These are phyloP conservation scores for Tachysurus vachellii DNA, from an alignment of 2,113 vertebrate genomes.

Conservation along the genomic window DNA sequence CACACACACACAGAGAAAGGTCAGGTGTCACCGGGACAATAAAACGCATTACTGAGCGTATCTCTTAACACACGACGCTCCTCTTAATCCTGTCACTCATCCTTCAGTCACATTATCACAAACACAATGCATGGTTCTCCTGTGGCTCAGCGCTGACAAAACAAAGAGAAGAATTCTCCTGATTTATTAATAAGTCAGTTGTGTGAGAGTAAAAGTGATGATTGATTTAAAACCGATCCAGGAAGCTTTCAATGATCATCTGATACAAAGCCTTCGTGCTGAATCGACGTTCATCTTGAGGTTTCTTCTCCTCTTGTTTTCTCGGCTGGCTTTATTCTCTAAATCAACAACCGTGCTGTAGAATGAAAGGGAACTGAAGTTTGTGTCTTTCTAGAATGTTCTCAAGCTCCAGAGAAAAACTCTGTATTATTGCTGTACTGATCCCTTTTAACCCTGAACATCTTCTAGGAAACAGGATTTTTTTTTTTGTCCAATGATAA, in stretches of 20 bases:
- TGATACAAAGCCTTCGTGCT: neutral
- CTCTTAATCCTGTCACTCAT: conserved; percentile 25
- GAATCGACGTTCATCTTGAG: neutral
- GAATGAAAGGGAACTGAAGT: neutral
- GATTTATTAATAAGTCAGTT: neutral
- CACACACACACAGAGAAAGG: neutral
- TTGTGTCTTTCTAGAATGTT: neutral
- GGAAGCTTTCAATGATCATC: neutral
- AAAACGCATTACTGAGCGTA: conserved; percentile 14
- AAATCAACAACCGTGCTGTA: neutral
- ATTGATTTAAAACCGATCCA: neutral
- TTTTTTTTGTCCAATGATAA: no score
- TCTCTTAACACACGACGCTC: conserved; percentile 5
- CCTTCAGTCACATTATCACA: conserved; percentile 10
- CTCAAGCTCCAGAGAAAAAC: neutral
- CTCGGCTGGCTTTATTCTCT: neutral
- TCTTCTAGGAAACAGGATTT: no score
- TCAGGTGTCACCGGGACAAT: conserved; percentile 25
- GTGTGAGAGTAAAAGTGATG: conserved; percentile 3
- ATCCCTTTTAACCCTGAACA: no score
- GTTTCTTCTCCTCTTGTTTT: neutral
- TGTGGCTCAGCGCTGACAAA: neutral
- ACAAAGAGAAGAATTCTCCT: neutral
- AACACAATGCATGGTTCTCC: neutral
- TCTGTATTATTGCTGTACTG: no score